phyloP scores from a whole-genome alignment of 2,113 vertebrate species.

The Athene cunicularia region DNA sequence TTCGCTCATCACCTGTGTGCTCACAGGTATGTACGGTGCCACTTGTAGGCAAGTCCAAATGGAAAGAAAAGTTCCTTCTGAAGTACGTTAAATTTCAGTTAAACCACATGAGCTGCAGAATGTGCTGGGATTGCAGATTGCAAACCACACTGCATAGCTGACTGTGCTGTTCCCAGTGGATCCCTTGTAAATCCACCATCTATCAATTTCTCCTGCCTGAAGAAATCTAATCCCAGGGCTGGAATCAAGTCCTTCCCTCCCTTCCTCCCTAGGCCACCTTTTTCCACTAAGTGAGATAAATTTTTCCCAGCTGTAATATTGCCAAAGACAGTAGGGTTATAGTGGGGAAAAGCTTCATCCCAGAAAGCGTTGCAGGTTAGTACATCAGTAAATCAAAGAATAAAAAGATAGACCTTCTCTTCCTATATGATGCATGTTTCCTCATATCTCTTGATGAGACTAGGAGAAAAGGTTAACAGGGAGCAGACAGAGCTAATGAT shows the following conservation, averaged over 20 bases:
- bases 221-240: constrained; percentile 31
- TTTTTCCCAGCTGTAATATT: constrained; percentile 7
- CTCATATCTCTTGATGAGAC: neutral
- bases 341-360: neutral
- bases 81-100: neutral
- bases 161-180: neutral
- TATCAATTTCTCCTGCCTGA: constrained; percentile 18
- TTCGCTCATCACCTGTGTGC: neutral
- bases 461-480: constrained; percentile 34
- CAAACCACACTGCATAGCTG: constrained; percentile 17
- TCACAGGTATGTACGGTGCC: neutral
- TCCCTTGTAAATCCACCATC: constrained; percentile 35
- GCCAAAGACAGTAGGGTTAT: neutral
- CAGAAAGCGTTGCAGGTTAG: neutral
- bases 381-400: constrained; percentile 1
- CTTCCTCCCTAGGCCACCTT: constrained; percentile 2
- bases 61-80: neutral
- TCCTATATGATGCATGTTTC: neutral
- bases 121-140: constrained; percentile 42
- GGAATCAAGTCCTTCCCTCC: constrained; percentile 26
- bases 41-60: neutral
- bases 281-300: constrained; percentile 24
- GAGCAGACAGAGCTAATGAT: constrained; percentile 37
- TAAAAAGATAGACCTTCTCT: neutral
- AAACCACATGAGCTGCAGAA: constrained; percentile 31